A percentile compares a stretch with the other conserved stretches of the same genome.
These are phyloP conservation scores for Steatornis caripensis DNA, from an alignment of 2,113 vertebrate species.

Conservation along the genomic window DNA sequence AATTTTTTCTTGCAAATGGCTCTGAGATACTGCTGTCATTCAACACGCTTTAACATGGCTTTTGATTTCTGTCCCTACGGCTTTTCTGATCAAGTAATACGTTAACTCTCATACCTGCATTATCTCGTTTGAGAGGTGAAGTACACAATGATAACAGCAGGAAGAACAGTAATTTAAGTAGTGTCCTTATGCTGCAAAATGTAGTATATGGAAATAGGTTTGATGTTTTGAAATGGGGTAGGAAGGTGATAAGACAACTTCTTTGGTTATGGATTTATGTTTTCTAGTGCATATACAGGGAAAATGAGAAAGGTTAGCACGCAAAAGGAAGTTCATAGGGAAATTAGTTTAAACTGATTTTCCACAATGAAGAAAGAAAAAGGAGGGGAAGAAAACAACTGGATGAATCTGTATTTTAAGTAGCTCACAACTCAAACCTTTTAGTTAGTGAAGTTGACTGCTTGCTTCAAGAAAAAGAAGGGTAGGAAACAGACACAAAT, in stretches of 20 bases:
- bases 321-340: not conserved
- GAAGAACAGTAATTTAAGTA: not conserved
- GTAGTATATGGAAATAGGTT: not conserved
- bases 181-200: not conserved
- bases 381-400: not conserved
- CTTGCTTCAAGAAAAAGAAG: not conserved
- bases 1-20: not conserved
- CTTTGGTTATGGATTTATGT: not conserved
- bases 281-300: not conserved
- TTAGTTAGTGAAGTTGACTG: not conserved
- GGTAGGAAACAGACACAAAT: not conserved
- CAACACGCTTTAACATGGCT: not conserved
- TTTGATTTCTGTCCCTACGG: not conserved
- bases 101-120: not conserved
- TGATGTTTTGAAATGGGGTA: not conserved
- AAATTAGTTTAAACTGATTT: not conserved
- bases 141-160: not conserved
- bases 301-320: not conserved
- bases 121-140: not conserved
- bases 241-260: not conserved
- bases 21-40: not conserved
- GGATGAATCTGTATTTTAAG: not conserved
- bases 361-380: not conserved
- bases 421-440: not conserved
- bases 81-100: not conserved